phyloP scores from a whole-genome alignment of 1,140 invertebrate species.

The Pogonomyrmex barbatus region DNA sequence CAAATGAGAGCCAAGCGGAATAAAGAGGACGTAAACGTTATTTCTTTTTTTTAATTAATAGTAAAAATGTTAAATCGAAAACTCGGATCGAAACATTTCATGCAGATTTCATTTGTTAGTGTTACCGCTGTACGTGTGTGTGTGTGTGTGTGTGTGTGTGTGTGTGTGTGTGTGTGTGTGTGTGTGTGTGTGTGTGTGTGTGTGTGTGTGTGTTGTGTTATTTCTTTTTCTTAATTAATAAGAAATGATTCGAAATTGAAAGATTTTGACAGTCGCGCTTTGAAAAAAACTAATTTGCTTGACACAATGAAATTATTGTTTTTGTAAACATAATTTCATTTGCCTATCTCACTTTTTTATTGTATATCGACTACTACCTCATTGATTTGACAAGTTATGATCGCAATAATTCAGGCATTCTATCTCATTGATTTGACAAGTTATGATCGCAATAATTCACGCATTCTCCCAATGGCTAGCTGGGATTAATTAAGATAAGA shows the following conservation, averaged over 20 bases:
- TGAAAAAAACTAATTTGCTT: background rate
- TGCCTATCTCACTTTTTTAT: no score
- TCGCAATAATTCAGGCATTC: background rate
- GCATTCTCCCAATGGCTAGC: background rate
- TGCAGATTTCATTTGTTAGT: no score
- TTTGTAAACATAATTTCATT: background rate
- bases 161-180: background rate
- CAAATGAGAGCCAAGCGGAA: no score
- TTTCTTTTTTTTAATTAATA: no score
- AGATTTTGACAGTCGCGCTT: background rate
- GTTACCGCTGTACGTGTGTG: no score
- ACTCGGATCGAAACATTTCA: background rate
- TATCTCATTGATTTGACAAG: background rate
- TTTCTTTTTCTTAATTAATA: slow-evolving; percentile 3
- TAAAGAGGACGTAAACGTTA: no score
- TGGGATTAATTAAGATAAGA: background rate
- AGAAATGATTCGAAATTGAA: background rate
- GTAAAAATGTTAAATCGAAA: no score
- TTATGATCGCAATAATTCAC: background rate
- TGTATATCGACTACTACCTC: no score
- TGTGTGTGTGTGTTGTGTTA: background rate
- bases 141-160: background rate
- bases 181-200: no score
- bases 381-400: background rate
- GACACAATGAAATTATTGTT: background rate